Conservation (phyloP, 2,888 invertebrate species). For the Acronicta psi region DNA sequence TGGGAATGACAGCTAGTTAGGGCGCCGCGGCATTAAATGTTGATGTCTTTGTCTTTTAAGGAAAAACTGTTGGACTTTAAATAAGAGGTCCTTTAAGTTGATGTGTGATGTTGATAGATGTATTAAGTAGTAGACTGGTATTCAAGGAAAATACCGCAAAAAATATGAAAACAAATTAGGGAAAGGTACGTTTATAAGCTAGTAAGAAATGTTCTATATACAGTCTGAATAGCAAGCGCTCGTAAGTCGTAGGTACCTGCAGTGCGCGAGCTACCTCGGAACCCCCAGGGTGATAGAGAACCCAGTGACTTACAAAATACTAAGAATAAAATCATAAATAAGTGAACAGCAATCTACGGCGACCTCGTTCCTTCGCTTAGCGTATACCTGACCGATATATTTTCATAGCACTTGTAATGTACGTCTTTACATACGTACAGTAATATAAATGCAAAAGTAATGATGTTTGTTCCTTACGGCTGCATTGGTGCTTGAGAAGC, state of each 20-base stretch:
- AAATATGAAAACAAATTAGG: too few relatives aligned
- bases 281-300: conserved; percentile 28
- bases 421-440: neutral
- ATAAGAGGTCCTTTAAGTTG: too few relatives aligned
- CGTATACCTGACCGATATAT: conserved; percentile 29
- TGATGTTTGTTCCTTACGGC: too few relatives aligned
- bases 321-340: conserved; percentile 53
- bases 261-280: conserved; percentile 17
- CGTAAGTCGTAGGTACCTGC: conserved; percentile 4
- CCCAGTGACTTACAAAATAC: conserved; percentile 54
- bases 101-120: too few relatives aligned
- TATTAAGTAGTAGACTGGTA: too few relatives aligned
- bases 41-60: too few relatives aligned
- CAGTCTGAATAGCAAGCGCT: conserved; percentile 25
- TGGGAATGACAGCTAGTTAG: too few relatives aligned
- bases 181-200: neutral
- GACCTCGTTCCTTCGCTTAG: conserved; percentile 36
- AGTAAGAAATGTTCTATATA: conserved; percentile 5
- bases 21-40: too few relatives aligned
- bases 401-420: neutral
- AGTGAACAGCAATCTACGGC: conserved; percentile 47
- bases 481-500: too few relatives aligned
- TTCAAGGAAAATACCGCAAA: too few relatives aligned
- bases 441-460: too few relatives aligned
- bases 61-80: too few relatives aligned